Percentiles rank a stretch among this genome's conserved stretches.
Evolutionary conservation across 2,113 vertebrate species (phyloP).

Genomic region (Leptobrachium leishanense): DNA sequence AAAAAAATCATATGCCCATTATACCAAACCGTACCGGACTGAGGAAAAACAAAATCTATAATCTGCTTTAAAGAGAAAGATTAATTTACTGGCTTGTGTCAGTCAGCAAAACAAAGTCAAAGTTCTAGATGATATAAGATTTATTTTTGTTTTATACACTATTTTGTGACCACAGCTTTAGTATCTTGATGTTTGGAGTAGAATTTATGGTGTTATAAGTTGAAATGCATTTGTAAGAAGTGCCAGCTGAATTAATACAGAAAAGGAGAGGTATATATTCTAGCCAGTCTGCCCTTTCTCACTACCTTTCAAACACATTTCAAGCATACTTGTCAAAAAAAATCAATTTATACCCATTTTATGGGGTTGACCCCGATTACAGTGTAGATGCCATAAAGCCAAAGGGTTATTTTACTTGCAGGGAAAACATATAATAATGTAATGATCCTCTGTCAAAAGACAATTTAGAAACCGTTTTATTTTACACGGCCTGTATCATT

Average conservation of each 20-base stretch:
- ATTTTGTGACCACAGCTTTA: too few relatives aligned
- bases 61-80: too few relatives aligned
- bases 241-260: neutral
- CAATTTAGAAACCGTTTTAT: slow-evolving; percentile 16
- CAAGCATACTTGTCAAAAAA: slow-evolving; percentile 25
- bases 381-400: slow-evolving; percentile 25
- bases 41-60: too few relatives aligned
- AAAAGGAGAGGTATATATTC: neutral
- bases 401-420: slow-evolving; percentile 32
- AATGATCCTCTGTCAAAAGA: slow-evolving; percentile 29
- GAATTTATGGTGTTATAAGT: slow-evolving; percentile 5
- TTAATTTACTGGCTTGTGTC: too few relatives aligned
- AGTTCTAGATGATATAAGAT: too few relatives aligned
- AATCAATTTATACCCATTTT: slow-evolving; percentile 35
- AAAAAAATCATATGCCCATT: too few relatives aligned
- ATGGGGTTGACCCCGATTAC: slow-evolving; percentile 35
- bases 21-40: too few relatives aligned
- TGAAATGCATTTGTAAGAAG: slow-evolving; percentile 5
- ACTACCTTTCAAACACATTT: slow-evolving; percentile 21
- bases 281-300: slow-evolving; percentile 21
- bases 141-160: too few relatives aligned
- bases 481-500: neutral
- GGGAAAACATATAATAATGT: slow-evolving; percentile 35
- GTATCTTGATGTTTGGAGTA: too few relatives aligned
- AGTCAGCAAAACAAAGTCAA: too few relatives aligned